Conservation (phyloP, 2,888 invertebrate species). For the Papilio elwesi region DNA sequence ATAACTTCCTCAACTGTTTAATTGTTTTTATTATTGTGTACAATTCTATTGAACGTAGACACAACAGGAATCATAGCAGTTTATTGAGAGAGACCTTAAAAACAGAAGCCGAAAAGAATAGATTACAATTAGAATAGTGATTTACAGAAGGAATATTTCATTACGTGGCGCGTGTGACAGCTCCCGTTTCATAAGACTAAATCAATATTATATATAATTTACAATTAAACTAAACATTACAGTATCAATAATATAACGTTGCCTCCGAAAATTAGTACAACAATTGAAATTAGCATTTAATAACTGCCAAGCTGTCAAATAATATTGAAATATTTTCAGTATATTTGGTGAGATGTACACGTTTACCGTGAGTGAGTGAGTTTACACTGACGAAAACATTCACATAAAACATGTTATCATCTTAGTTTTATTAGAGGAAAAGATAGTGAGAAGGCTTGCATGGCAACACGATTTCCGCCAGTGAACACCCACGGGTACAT, state of each 20-base stretch:
- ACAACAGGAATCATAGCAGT: not conserved
- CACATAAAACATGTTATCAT: too few species aligned
- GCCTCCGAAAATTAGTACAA: not conserved
- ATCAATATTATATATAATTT: slow-evolving; percentile 19
- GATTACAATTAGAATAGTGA: not conserved
- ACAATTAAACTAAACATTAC: slow-evolving; percentile 26
- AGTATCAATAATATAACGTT: slow-evolving; percentile 2
- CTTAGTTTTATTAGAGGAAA: too few species aligned
- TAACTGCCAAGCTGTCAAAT: not conserved
- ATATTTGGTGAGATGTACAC: not conserved
- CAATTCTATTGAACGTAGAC: not conserved
- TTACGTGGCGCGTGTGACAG: slow-evolving; percentile 5
- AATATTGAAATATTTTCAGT: not conserved
- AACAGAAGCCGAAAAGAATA: not conserved
- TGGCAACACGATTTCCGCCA: too few species aligned
- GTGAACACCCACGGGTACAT: too few species aligned
- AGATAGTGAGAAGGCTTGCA: too few species aligned
- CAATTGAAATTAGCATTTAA: not conserved
- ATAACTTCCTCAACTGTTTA: not conserved
- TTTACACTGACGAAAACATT: too few species aligned
- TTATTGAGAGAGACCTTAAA: slow-evolving; percentile 15
- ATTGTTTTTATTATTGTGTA: not conserved
- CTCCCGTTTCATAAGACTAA: slow-evolving; percentile 9
- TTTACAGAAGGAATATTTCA: slow-evolving; percentile 3
- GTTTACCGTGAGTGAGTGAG: too few species aligned